Base-by-base conservation (phyloP, 2,888 invertebrate genomes). In the Pteria penguin region DNA sequence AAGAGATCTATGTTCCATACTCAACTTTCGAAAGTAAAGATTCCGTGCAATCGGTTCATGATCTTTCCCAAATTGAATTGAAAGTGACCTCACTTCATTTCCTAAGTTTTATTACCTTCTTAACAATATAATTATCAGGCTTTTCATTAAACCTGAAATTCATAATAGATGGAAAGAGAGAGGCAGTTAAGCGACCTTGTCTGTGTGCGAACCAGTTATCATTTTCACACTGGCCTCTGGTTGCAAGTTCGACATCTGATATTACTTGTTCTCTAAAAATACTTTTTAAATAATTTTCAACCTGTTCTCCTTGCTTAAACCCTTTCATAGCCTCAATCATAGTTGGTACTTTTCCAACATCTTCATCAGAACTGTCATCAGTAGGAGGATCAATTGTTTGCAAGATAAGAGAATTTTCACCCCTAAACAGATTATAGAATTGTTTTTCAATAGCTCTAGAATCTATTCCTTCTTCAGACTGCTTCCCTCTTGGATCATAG, bases 161-260 rank as follows among this genome's bases (percentile, higher is more conserved):
- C 4, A 55, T 4, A 29, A 72, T 58, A 8, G 33, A 31, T 29
- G 65, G 62, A 27, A 72, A 60, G 14, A 61, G 32, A 33, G 72
- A 66, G 27, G 63, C 63, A 4, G 72, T 72, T 2, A 72, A 58
- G 45, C 72, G 55, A 18, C 27, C 22, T 58, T 72, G 29, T 58
- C 66, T 26, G 22, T 58, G 52, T 22, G 27, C 26, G 27, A 32
- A 18, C 66, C 60, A 66, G 0, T 62, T 5, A 8, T n/a, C 2
- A 54, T 71, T 71, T 24, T 52, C 52, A 62, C 4, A n/a, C 26
- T 62, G 71, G 1, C 62, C 61, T 4, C 24, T 60, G 24, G 55
- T 60, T 26, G 22, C 22, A 29, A 5, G 18, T 55, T 67, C 67
- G 4, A 67, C 22, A 18, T 52, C 67, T n/a, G n/a, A n/a, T n/a